phyloP scores from a whole-genome alignment of 2,888 invertebrate genomes.

The Mactromeris polynyma region DNA sequence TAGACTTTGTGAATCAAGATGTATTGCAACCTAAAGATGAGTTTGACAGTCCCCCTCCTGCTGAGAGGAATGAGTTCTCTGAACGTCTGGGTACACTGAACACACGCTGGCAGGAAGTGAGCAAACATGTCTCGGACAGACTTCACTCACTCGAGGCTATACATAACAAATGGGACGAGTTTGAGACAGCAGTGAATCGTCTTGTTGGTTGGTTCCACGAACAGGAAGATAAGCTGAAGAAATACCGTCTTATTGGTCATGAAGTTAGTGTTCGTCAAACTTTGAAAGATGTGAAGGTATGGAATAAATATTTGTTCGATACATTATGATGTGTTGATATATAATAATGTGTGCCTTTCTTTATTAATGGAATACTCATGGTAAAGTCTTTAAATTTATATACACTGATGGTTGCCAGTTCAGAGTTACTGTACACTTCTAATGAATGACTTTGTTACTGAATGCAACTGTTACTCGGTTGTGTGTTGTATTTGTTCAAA shows the following conservation, averaged over 20 bases:
- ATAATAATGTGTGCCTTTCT: background rate
- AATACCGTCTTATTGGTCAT: conserved; percentile 81
- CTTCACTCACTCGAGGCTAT: conserved; percentile 77
- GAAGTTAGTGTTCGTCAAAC: conserved; percentile 84
- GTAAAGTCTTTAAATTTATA: no score
- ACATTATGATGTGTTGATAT: no score
- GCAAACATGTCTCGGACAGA: conserved; percentile 78
- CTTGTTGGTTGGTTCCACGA: conserved; percentile 83
- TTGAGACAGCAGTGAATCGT: conserved; percentile 77
- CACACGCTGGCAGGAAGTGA: conserved; percentile 80
- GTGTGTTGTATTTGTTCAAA: no score
- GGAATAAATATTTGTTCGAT: no score
- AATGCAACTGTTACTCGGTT: no score
- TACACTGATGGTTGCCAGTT: no score
- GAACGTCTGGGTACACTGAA: conserved; percentile 83
- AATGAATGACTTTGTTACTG: no score
- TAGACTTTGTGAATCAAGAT: conserved; percentile 86
- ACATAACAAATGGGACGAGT: conserved; percentile 83
- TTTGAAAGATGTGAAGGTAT: conserved; percentile 84
- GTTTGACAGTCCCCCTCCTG: conserved; percentile 63
- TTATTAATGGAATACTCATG: no score
- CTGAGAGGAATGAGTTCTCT: conserved; percentile 83
- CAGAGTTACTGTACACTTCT: no score
- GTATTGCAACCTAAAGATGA: conserved; percentile 77
- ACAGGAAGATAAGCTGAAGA: conserved; percentile 82